These are phyloP conservation scores for Gallinago undulata DNA, from an alignment of 2,113 vertebrate species.

Conservation along the genomic window DNA sequence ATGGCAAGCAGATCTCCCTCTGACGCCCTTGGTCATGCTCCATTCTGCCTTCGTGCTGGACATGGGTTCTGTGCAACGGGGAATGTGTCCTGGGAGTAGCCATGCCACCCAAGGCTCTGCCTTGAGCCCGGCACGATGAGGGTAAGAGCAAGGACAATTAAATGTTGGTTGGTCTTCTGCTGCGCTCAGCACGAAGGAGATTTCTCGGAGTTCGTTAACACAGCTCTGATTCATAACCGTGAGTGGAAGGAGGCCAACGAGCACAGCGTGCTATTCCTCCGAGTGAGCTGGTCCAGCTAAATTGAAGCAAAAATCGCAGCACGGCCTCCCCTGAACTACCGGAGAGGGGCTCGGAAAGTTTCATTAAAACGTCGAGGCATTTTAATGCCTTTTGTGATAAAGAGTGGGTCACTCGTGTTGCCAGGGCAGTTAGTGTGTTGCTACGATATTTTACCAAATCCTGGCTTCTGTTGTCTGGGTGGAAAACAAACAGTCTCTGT, in stretches of 20 bases:
- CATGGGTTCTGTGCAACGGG: neutral
- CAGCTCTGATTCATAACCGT: constrained; percentile 17
- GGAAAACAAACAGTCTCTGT: neutral
- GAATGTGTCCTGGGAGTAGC: neutral
- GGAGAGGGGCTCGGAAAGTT: neutral
- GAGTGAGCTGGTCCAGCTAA: neutral
- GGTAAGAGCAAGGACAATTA: neutral
- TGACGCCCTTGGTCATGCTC: neutral
- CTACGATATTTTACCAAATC: neutral
- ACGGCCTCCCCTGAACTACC: neutral
- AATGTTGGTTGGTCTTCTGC: constrained; percentile 3
- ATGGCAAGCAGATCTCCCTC: neutral
- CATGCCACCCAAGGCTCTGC: neutral
- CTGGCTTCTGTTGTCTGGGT: neutral
- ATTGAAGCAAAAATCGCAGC: neutral
- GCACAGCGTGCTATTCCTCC: neutral
- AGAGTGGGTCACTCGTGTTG: neutral
- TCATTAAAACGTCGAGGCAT: neutral
- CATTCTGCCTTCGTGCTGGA: neutral
- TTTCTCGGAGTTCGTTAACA: constrained; percentile 10
- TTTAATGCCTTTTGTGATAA: neutral
- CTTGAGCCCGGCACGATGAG: neutral
- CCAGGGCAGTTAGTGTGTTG: neutral
- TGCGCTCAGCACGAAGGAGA: neutral
- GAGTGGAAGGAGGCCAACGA: constrained; percentile 30